Conservation (phyloP, 2,888 invertebrate species). For the Alloscopus bannaensis region DNA sequence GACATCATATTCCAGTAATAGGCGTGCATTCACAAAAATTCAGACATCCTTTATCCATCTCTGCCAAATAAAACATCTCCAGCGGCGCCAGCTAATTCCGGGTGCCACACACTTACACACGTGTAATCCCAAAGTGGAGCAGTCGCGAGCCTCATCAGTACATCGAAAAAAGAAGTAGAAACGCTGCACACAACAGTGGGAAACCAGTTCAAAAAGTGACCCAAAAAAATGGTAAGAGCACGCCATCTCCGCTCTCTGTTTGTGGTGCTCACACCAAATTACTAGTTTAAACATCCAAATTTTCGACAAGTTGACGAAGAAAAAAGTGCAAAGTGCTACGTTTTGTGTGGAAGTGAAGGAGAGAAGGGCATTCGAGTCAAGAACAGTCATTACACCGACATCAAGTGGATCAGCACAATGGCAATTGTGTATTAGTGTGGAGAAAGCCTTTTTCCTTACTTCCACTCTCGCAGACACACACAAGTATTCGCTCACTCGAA, state of each 20-base stretch:
- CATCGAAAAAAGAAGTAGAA: too few species aligned
- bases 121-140: too few species aligned
- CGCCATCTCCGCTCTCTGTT: neutral
- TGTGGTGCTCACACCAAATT: conserved; percentile 17
- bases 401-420: conserved; percentile 32
- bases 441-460: neutral
- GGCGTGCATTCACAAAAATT: too few species aligned
- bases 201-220: too few species aligned
- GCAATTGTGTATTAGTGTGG: neutral
- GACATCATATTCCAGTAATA: too few species aligned
- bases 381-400: conserved; percentile 2
- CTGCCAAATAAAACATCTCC: too few species aligned
- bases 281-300: conserved; percentile 38
- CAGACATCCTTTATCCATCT: too few species aligned
- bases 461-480: conserved; percentile 9
- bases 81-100: too few species aligned
- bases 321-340: neutral
- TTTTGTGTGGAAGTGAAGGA: neutral
- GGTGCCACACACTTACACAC: too few species aligned
- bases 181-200: too few species aligned
- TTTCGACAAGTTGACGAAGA: conserved; percentile 21
- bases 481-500: conserved; percentile 35
- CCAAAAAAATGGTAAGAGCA: conserved; percentile 5
- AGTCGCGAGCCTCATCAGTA: too few species aligned
- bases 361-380: neutral